phyloP scores from a whole-genome alignment of 2,888 invertebrate genomes.

The Metalampra italica region DNA sequence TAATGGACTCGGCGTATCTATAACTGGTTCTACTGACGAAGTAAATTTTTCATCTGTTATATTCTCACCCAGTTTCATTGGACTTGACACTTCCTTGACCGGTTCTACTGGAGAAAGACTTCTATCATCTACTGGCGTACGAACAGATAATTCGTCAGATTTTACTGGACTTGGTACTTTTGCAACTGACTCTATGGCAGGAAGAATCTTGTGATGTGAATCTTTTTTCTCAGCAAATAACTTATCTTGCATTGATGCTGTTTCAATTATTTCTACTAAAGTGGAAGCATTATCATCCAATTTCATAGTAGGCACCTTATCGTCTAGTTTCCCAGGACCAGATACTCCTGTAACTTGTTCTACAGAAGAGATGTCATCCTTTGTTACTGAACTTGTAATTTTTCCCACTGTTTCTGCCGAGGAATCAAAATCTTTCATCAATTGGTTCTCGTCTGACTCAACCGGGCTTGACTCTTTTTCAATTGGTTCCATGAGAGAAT shows the following conservation, averaged over 20 bases:
- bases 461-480: neutral
- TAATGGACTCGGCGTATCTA: no score
- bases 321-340: no score
- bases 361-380: neutral
- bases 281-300: no score
- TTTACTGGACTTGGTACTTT: neutral
- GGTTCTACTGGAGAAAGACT: neutral
- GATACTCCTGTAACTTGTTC: neutral
- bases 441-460: neutral
- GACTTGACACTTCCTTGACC: conserved; percentile 3
- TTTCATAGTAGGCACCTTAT: neutral
- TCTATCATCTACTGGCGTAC: conserved; percentile 8
- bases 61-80: neutral
- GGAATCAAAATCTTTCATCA: no score
- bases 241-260: no score
- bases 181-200: no score
- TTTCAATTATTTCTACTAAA: no score
- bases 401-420: neutral
- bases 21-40: no score
- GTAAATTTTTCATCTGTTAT: no score
- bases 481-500: no score
- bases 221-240: neutral
- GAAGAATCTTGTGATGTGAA: no score
- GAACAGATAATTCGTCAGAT: conserved; percentile 8
- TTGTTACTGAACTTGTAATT: neutral